Evolutionary conservation across 2,113 vertebrate genomes (phyloP).

Genomic region (Heliornis fulica): DNA sequence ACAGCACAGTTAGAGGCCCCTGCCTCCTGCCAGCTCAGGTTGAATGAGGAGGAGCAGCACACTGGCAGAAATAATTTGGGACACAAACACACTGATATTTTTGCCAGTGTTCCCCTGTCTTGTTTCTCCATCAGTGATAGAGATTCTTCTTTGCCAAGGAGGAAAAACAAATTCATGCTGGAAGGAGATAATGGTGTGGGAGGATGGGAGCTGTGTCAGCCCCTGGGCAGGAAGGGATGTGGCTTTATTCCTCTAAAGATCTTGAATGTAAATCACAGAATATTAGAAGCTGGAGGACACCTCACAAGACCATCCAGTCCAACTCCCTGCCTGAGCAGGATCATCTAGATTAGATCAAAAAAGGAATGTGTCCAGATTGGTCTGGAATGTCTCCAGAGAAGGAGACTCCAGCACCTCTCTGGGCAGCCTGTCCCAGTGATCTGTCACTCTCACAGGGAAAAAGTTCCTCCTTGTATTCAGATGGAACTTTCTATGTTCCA

Average conservation of each 20-base stretch:
- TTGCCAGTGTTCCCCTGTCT: not conserved
- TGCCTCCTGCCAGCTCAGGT: rapidly evolving
- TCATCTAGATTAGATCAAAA: too few relatives aligned
- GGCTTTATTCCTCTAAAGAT: not conserved
- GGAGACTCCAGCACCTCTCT: too few relatives aligned
- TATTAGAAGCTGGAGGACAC: too few relatives aligned
- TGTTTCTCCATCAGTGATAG: not conserved
- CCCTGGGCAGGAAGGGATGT: not conserved
- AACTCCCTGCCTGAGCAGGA: too few relatives aligned
- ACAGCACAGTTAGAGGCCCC: not conserved
- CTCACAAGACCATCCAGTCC: too few relatives aligned
- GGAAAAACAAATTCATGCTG: not conserved
- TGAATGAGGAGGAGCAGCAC: rapidly evolving
- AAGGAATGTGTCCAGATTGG: too few relatives aligned
- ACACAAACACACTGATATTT: not conserved
- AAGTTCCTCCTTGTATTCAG: too few relatives aligned
- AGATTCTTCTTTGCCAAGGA: not conserved
- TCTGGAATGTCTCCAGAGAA: too few relatives aligned
- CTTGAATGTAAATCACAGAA: too few relatives aligned
- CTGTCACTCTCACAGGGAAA: too few relatives aligned
- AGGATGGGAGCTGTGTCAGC: not conserved
- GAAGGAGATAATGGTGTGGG: not conserved
- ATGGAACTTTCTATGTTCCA: too few relatives aligned
- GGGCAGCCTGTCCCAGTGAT: too few relatives aligned
- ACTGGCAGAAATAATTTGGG: not conserved